Evolutionary conservation across 2,888 invertebrate genomes (phyloP), one percentile per base, ranked within the genome.

Genomic region (Lasioglossum marginatum): DNA sequence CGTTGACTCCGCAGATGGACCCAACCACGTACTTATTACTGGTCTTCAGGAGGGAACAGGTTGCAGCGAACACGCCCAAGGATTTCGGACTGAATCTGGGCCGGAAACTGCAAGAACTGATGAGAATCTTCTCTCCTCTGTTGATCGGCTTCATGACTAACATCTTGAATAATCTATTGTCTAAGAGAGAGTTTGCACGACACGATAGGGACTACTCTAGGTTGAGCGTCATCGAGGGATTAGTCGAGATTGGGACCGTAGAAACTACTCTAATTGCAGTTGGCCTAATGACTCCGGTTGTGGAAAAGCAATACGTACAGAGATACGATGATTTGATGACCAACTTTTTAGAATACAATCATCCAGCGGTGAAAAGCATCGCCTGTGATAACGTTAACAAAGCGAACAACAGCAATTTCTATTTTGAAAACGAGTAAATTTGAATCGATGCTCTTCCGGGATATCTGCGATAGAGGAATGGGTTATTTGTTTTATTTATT

Each of bases 1-100:
- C 87, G 0, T 48, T 93, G 1, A 57, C 34, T 2, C 93, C 94
- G 0, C 37, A 78, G 23, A 82, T 89, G 73, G 91, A 89, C 37
- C 79, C 87, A 0, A 60, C 6, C 0, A 84, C 91, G 4, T 94
- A 89, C 45, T 71, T 92, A 12, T 1, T 45, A n/a, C 75, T 93
- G 45, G 31, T 68, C 1, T 91, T 77, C 74, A 78, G 72, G 6
- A 79, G 83, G 52, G 86, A 83, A 14, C 52, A 83, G 2, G 5
- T 66, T 0, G 27, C 34, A 0, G 77, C 80, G 0, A 19, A 57
- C 0, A 71, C 87, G 3, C 81, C 83, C 1, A 66, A 52, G 5
- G 63, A 88, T 0, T 90, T 89, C 10, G 92, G 91, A 0, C 1
- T 34, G 0, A 80, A n/a, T 8, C 2, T 92, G 0, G 86, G 86